Evolutionary conservation across 2,113 vertebrate species (phyloP), one percentile per base, ranked within the genome.

Genomic region (Ameiurus melas): DNA sequence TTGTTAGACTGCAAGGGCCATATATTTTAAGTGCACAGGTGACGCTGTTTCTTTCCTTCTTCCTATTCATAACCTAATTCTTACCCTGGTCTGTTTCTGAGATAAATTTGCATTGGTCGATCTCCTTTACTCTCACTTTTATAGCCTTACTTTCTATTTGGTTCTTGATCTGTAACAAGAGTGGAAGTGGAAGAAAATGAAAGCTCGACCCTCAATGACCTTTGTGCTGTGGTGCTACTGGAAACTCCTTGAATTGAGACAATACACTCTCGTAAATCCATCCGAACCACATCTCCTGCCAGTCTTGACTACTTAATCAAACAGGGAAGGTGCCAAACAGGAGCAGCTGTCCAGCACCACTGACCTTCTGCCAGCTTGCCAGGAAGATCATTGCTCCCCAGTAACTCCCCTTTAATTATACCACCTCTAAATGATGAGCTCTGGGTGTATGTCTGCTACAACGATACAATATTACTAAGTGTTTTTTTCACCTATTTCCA

Each of bases 1-100:
- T 95, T 95, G 91, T 95, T 95, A 95, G 94, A 92, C 88, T 75
- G 90, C 55, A 25, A 85, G 64, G 86, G 87, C 87, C 87, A 85
- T 90, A 86, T 92, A 90, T 92, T 93, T 94, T 86, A 91, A 91
- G 91, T 90, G 90, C 91, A 64, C 85, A 88, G 85, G 88, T 86
- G 86, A 84, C 86, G 70, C 47, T 83, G 39, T 89, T 83, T 79
- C 43, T 84, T 75, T 27, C 78, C 79, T 66, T 25, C 87, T 87
- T 66, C 30, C 78, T 58, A 79, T 55, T 30, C 87, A 57, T 30
- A 70, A 33, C 55, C 88, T 78, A 78, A 60, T 51, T 60, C 83
- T 47, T n/a, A 5, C 55, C 66, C 87, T 88, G 57, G 43, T 79
- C 79, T 88, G 75, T 73, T 75, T 89, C 77, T 68, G 51, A 62